Evolutionary conservation across 2,888 invertebrate species (phyloP).

Genomic region (Serripes groenlandicus): DNA sequence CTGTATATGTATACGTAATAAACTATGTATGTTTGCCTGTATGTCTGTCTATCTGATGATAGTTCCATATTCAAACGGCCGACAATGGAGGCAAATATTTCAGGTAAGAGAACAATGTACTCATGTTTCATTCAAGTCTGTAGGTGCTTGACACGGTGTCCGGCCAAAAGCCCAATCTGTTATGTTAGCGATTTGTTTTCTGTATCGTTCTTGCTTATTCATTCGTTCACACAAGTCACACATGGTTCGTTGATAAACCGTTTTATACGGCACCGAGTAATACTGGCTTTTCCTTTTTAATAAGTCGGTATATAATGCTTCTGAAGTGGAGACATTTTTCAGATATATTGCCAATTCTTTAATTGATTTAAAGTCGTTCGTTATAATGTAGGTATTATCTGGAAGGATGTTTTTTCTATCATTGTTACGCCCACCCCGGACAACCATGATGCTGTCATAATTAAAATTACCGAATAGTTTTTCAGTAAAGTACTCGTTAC

Average conservation of each 20-base stretch:
- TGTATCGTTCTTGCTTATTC: slow-evolving; percentile 31
- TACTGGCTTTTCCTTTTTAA: slow-evolving; percentile 39
- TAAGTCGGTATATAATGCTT: slow-evolving; percentile 20
- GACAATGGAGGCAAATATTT: no score
- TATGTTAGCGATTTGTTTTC: slow-evolving; percentile 38
- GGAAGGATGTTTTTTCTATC: slow-evolving; percentile 28
- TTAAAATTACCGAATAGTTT: not conserved
- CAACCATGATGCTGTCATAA: slow-evolving; percentile 13
- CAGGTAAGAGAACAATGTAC: no score
- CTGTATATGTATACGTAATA: no score
- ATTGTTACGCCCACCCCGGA: slow-evolving; percentile 29
- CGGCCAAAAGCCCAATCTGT: slow-evolving; percentile 3
- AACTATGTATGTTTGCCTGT: no score
- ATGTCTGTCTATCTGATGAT: no score
- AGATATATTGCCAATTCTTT: slow-evolving; percentile 37
- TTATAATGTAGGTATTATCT: slow-evolving; percentile 24
- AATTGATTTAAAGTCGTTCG: slow-evolving; percentile 37
- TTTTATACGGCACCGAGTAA: slow-evolving; percentile 36
- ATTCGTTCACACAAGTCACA: slow-evolving; percentile 25
- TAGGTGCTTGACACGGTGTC: slow-evolving; percentile 16
- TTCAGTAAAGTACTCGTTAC: not conserved
- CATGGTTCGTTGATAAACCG: slow-evolving; percentile 46
- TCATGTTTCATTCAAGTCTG: no score
- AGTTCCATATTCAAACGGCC: no score
- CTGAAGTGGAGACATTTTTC: slow-evolving; percentile 26